phyloP scores from a whole-genome alignment of 2,888 invertebrate genomes.

The Caenorhabditis sp. region DNA sequence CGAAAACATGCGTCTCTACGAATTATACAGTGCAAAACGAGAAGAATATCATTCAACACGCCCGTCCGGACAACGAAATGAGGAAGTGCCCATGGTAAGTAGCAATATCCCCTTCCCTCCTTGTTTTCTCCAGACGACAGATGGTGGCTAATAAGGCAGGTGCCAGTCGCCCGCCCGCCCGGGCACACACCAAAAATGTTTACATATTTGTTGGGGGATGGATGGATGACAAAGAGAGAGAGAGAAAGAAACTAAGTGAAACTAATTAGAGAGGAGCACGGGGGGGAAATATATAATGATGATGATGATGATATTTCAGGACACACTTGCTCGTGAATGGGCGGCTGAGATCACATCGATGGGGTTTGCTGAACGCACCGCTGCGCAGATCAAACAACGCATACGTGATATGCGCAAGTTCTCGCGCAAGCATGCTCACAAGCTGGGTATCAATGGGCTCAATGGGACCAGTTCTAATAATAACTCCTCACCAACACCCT shows the following conservation, averaged over 20 bases:
- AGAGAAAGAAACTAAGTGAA: too few species aligned
- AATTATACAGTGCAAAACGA: slow-evolving; percentile 20
- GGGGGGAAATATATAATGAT: not conserved
- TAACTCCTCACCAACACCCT: not conserved
- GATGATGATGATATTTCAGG: not conserved
- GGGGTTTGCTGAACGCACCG: slow-evolving; percentile 35
- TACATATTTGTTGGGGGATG: too few species aligned
- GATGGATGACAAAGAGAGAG: too few species aligned
- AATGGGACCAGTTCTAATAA: slow-evolving; percentile 1
- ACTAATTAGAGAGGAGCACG: not conserved
- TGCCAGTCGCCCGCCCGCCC: not conserved
- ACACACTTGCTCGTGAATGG: slow-evolving; percentile 31
- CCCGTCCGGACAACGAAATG: slow-evolving; percentile 32
- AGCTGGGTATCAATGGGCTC: slow-evolving; percentile 27
- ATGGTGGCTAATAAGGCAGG: not conserved
- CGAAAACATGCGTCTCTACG: slow-evolving; percentile 38
- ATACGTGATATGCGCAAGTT: slow-evolving; percentile 40
- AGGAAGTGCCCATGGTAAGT: slow-evolving; percentile 33
- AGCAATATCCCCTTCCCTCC: not conserved
- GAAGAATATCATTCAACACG: slow-evolving; percentile 39
- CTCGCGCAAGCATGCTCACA: slow-evolving; percentile 39
- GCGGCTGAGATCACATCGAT: slow-evolving; percentile 33
- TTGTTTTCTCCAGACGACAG: too few species aligned
- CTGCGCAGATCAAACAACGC: slow-evolving; percentile 39
- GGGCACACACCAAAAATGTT: too few species aligned